These are phyloP conservation scores for Lasioglossum vierecki DNA, from an alignment of 2,888 invertebrate species.

Conservation along the genomic window DNA sequence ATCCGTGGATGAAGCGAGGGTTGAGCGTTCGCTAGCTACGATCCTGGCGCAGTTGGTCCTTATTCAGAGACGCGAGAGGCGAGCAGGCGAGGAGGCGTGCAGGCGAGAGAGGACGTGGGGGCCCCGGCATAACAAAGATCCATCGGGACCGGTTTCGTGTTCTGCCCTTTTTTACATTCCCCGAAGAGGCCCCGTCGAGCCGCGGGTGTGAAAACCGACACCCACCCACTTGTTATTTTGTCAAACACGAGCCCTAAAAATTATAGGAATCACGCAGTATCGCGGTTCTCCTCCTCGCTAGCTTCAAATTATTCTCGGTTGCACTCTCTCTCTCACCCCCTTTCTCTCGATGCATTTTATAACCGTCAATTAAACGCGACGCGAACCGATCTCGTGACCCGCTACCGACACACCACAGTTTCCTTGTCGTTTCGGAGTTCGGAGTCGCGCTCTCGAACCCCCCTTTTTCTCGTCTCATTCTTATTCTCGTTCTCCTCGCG, in stretches of 20 bases:
- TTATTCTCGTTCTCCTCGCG: slow-evolving; percentile 1
- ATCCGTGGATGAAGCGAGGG: slow-evolving; percentile 4
- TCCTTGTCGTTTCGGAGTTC: neutral
- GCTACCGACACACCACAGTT: slow-evolving; percentile 52
- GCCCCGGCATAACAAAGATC: slow-evolving; percentile 79
- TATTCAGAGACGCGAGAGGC: slow-evolving; percentile 63
- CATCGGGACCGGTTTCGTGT: slow-evolving; percentile 83
- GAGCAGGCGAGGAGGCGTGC: neutral
- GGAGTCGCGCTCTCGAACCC: neutral
- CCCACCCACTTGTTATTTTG: slow-evolving; percentile 84
- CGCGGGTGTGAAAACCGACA: slow-evolving; percentile 84
- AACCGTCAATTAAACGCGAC: slow-evolving; percentile 76
- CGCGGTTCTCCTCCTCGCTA: slow-evolving; percentile 29
- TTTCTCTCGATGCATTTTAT: slow-evolving; percentile 67
- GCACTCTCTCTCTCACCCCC: slow-evolving; percentile 1
- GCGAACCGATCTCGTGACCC: slow-evolving; percentile 62
- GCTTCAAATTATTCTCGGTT: slow-evolving; percentile 50
- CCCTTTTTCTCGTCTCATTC: neutral
- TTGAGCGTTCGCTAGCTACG: slow-evolving; percentile 50
- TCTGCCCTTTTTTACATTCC: slow-evolving; percentile 80
- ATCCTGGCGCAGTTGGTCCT: slow-evolving; percentile 69
- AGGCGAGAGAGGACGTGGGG: slow-evolving; percentile 57
- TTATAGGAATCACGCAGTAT: slow-evolving; percentile 78
- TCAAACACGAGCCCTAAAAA: slow-evolving; percentile 76
- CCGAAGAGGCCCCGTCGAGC: slow-evolving; percentile 80